Conservation (phyloP, 2,113 vertebrate genomes). For the Odontesthes bonariensis region DNA sequence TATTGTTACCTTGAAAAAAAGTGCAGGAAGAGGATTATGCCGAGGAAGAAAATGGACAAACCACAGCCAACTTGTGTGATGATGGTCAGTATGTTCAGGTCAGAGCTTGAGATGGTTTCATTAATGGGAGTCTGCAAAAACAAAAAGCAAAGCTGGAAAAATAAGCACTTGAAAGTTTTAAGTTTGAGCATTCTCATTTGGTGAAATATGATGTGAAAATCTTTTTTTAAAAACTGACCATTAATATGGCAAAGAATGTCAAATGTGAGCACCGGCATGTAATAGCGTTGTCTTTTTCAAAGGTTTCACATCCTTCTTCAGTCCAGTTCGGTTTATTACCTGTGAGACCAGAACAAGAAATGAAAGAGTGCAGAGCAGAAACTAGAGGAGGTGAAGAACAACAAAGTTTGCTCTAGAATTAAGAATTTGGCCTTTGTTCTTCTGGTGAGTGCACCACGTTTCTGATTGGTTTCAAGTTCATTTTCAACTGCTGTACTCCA, state of each 20-base stretch:
- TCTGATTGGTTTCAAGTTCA: too few species aligned
- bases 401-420: too few species aligned
- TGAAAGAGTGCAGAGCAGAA: background rate
- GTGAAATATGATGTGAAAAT: too few species aligned
- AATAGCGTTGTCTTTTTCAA: rapidly evolving
- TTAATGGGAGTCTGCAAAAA: slow-evolving; percentile 50
- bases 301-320: slow-evolving; percentile 62
- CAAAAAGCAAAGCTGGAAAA: background rate
- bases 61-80: slow-evolving; percentile 79
- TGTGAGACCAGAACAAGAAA: slow-evolving; percentile 22
- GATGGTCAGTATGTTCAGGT: slow-evolving; percentile 71
- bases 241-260: slow-evolving; percentile 81
- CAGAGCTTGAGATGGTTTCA: slow-evolving; percentile 25
- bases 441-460: too few species aligned
- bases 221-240: slow-evolving; percentile 64
- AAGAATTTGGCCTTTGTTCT: too few species aligned
- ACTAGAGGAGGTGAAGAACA: background rate
- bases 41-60: slow-evolving; percentile 79
- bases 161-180: background rate
- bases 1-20: slow-evolving; percentile 70
- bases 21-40: slow-evolving; percentile 74
- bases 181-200: too few species aligned
- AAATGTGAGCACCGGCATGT: slow-evolving; percentile 73
- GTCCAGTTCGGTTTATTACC: slow-evolving; percentile 73
- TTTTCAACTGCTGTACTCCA: too few species aligned